Evolutionary conservation across 2,888 invertebrate species (phyloP).

Genomic region (Oegoconia quadripuncta): DNA sequence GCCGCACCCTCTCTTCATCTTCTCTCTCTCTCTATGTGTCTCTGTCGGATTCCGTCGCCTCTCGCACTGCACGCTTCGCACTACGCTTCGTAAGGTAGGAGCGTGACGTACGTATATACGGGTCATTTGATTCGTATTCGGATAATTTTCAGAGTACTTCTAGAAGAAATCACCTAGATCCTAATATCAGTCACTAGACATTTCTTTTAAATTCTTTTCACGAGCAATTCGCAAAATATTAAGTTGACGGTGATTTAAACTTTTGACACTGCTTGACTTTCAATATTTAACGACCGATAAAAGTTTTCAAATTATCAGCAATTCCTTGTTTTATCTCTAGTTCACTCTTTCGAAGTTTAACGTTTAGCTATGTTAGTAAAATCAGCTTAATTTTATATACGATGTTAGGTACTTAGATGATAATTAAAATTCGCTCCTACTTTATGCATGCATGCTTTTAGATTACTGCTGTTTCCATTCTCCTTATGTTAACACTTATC

Average conservation of each 20-base stretch:
- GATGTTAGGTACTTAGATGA: slow-evolving; percentile 17
- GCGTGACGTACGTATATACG: slow-evolving; percentile 41
- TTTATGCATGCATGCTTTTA: slow-evolving; percentile 70
- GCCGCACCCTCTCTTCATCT: slow-evolving; percentile 65
- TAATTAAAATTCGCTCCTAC: slow-evolving; percentile 65
- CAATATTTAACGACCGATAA: slow-evolving; percentile 2
- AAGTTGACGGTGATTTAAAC: slow-evolving; percentile 7
- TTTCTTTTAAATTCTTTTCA: slow-evolving; percentile 16
- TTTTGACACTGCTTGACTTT: slow-evolving; percentile 8
- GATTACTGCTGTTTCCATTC: slow-evolving; percentile 51
- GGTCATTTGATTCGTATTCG: not conserved
- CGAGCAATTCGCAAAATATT: slow-evolving; percentile 22
- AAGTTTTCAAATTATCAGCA: slow-evolving; percentile 10
- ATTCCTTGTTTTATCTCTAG: slow-evolving; percentile 3
- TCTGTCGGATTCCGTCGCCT: slow-evolving; percentile 68
- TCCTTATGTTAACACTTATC: slow-evolving; percentile 37
- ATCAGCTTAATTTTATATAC: slow-evolving; percentile 17
- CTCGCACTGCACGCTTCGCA: slow-evolving; percentile 75
- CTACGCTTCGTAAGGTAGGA: slow-evolving; percentile 73
- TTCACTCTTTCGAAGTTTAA: slow-evolving; percentile 10
- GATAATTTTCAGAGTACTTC: not conserved
- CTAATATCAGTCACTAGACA: not conserved
- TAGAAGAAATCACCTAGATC: not conserved
- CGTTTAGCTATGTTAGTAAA: slow-evolving; percentile 21
- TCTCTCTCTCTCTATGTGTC: slow-evolving; percentile 62